Evolutionary conservation across 1,140 invertebrate genomes (phyloP), one percentile per base, ranked within the genome.

Genomic region (Eurosta solidaginis): DNA sequence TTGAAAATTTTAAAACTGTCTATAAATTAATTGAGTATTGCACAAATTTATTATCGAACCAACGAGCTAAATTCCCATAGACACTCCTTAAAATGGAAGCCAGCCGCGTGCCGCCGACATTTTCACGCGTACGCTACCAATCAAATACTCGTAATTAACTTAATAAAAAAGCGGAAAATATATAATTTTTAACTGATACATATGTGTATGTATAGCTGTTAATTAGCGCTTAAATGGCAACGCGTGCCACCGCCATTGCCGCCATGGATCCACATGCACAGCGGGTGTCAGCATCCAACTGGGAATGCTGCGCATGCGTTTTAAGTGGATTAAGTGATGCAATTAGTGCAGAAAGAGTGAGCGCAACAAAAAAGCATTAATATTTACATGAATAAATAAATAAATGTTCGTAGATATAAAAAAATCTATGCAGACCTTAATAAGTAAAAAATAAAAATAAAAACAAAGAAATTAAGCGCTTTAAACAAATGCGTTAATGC

Each of bases 281-380:
- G 45, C 73, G 73, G 45, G 44, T 75, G 22, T 22, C 73, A 75
- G 42, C 73, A 49, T 47, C 44, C 42, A 75, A 42, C 59, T 68
- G 59, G 59, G 33, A 47, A 25, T 42, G 36, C 5, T 75, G 42
- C 73, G 42, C 73, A 22, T 47, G 42, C 42, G 73, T 75, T 47
- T 27, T 75, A 47, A 49, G 42, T 75, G 73, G 73, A 49, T 75
- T 75, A 49, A 75, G 42, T 75, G 59, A 68, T 22, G 59, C 33
- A 68, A 68, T 68, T 68, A 17, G 33, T 27, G n/a, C 33, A n/a
- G 40, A 1, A 40, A 68, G n/a, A 68, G 33, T 42, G 59, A 68
- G 22, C 20, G 59, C 59, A 68, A 10, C 17, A 40, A n/a, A 68
- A 63, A 17, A 17, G 20, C 33, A 36, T 4, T 27, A n/a, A 63